These are phyloP conservation scores for Hypsopygia costalis DNA, from an alignment of 2,888 invertebrate genomes.

Conservation along the genomic window DNA sequence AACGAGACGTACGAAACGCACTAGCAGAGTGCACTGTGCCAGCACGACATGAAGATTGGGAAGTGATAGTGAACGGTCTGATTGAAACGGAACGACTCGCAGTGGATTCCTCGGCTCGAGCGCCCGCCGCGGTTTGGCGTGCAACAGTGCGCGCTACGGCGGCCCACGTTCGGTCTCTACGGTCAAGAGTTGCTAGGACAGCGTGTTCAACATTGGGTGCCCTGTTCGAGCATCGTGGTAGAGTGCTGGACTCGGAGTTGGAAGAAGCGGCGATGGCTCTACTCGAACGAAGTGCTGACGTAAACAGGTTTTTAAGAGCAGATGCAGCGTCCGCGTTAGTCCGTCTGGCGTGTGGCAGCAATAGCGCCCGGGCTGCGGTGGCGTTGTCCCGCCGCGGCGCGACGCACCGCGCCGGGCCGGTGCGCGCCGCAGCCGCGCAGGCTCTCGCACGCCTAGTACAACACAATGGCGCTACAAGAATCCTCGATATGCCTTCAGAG, in stretches of 20 bases:
- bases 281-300: constrained; percentile 94
- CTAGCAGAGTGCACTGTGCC: constrained; percentile 62
- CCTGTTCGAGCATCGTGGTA: constrained; percentile 84
- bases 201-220: constrained; percentile 92
- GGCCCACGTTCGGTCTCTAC: constrained; percentile 90
- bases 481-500: constrained; percentile 87
- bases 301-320: constrained; percentile 94
- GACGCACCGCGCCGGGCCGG: constrained; percentile 91
- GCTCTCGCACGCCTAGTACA: constrained; percentile 87
- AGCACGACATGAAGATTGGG: constrained; percentile 89
- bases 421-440: constrained; percentile 91
- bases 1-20: constrained; percentile 61
- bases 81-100: constrained; percentile 85
- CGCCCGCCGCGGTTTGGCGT: constrained; percentile 84
- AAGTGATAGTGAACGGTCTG: constrained; percentile 87
- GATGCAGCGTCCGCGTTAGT: constrained; percentile 93
- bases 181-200: constrained; percentile 95
- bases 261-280: constrained; percentile 92
- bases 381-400: constrained; percentile 86
- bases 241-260: constrained; percentile 85
- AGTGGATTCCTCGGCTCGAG: constrained; percentile 83
- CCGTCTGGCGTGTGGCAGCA: constrained; percentile 88
- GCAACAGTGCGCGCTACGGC: constrained; percentile 86
- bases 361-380: constrained; percentile 83
- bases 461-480: constrained; percentile 86